phyloP scores from a whole-genome alignment of 2,888 invertebrate genomes.

The Elysia crispata region DNA sequence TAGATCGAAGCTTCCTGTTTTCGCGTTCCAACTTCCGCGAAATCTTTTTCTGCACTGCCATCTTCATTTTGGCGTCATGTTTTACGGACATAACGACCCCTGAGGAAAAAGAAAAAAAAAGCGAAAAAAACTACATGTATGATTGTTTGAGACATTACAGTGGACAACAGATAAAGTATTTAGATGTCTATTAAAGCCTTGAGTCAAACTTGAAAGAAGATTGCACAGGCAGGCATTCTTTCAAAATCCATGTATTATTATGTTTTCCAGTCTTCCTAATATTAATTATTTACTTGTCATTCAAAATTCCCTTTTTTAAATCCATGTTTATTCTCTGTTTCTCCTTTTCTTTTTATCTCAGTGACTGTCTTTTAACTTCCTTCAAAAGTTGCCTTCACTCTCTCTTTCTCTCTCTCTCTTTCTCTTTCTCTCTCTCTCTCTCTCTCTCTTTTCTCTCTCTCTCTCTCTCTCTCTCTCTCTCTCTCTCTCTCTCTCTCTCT shows the following conservation, averaged over 20 bases:
- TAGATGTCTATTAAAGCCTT: too few species aligned
- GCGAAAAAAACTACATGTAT: not conserved
- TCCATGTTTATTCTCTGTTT: not conserved
- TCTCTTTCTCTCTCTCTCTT: too few species aligned
- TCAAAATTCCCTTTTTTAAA: not conserved
- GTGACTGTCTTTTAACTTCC: too few species aligned
- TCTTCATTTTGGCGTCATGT: slow-evolving; percentile 57
- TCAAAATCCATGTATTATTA: too few species aligned
- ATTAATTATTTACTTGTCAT: not conserved
- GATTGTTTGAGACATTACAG: not conserved
- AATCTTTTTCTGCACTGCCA: slow-evolving; percentile 49
- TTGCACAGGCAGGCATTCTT: not conserved
- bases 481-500: slow-evolving; percentile 15
- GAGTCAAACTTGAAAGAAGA: too few species aligned
- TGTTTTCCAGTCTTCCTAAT: too few species aligned
- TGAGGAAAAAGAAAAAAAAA: slow-evolving; percentile 20
- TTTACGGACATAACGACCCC: slow-evolving; percentile 58
- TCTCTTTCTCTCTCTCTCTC: too few species aligned
- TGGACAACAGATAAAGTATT: too few species aligned
- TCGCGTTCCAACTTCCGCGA: slow-evolving; percentile 30
- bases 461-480: too few species aligned
- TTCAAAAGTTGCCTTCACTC: too few species aligned
- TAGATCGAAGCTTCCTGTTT: slow-evolving; percentile 31
- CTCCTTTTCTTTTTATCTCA: not conserved
- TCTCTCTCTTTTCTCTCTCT: too few species aligned